phyloP scores from a whole-genome alignment of 2,888 invertebrate species.

The Aquatica leii region DNA sequence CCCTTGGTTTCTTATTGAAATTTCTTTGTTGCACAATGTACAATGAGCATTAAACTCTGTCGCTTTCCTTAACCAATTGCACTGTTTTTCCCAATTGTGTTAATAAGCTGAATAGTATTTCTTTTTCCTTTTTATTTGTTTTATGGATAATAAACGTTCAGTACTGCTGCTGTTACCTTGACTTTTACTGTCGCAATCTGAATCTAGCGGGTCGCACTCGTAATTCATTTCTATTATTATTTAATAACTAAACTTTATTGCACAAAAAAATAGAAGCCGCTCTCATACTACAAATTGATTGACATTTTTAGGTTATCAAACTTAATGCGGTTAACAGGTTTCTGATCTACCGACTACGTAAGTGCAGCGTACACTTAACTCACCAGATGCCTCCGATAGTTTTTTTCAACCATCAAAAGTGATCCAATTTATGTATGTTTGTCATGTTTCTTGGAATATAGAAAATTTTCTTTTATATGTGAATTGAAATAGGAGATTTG shows the following conservation, averaged over 20 bases:
- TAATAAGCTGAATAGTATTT: background rate
- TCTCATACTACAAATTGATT: background rate
- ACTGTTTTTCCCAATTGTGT: background rate
- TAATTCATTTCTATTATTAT: background rate
- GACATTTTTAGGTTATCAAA: background rate
- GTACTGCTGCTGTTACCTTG: slow-evolving; percentile 3
- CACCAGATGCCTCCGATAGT: background rate
- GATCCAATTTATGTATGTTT: background rate
- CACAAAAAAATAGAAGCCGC: background rate
- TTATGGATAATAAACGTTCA: background rate
- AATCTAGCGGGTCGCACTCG: background rate
- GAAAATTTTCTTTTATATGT: background rate
- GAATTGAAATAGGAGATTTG: background rate
- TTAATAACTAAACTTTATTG: background rate
- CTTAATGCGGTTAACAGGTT: background rate
- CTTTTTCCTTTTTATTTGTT: background rate
- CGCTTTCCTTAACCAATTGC: background rate
- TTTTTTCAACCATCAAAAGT: background rate
- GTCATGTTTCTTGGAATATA: too few species aligned
- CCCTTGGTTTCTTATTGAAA: background rate
- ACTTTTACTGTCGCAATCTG: background rate
- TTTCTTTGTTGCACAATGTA: slow-evolving; percentile 1
- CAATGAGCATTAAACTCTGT: background rate
- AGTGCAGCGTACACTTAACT: background rate
- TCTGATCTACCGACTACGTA: background rate